These are phyloP conservation scores for Ochotona curzoniae DNA, from an alignment of 2,113 vertebrate species.

Conservation along the genomic window DNA sequence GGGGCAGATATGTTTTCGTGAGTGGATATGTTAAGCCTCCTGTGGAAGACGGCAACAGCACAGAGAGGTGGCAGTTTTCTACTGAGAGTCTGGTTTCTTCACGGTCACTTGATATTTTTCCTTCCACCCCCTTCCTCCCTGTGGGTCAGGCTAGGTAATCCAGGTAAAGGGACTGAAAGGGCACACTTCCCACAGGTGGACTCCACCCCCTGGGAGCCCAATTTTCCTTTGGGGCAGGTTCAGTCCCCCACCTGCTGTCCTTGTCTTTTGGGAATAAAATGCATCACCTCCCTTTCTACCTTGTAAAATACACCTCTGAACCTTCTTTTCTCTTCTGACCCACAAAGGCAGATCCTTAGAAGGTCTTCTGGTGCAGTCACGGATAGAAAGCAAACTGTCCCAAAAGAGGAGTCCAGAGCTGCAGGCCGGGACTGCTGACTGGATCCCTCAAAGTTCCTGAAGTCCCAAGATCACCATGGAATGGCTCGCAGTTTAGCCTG, in stretches of 20 bases:
- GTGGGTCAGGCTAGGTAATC: rapidly evolving
- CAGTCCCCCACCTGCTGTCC: rapidly evolving
- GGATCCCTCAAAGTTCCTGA: rapidly evolving
- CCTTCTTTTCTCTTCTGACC: neutral
- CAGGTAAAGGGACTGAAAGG: neutral
- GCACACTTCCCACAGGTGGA: neutral
- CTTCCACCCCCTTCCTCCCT: neutral
- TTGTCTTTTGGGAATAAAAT: neutral
- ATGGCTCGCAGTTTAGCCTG: neutral
- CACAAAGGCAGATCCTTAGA: neutral
- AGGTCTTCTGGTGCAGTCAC: neutral
- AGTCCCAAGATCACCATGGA: neutral
- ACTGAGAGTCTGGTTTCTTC: constrained; percentile 30
- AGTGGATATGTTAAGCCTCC: neutral
- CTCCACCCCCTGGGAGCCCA: rapidly evolving
- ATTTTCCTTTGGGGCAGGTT: rapidly evolving
- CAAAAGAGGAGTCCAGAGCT: rapidly evolving
- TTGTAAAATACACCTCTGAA: neutral
- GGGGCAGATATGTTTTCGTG: neutral
- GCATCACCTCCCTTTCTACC: neutral
- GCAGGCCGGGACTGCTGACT: neutral
- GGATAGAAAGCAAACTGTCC: neutral
- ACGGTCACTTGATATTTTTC: neutral
- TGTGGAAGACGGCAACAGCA: neutral
- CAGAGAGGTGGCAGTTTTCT: neutral